A percentile compares a stretch with the other conserved stretches of the same genome.
Conservation (phyloP, 1,140 invertebrate genomes). For the Panulirus ornatus region DNA sequence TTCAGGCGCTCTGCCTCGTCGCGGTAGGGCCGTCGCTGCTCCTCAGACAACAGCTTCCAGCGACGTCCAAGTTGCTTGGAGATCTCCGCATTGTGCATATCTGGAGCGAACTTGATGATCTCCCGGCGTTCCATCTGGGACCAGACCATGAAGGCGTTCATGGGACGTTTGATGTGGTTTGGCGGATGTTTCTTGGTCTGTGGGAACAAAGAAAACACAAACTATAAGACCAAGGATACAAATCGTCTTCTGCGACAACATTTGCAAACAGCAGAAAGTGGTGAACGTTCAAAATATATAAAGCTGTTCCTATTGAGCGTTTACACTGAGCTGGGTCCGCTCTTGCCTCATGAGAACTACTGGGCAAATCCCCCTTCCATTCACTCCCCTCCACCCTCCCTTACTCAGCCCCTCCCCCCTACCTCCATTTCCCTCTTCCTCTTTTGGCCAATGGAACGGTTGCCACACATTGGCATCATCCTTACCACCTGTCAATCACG, state of each 20-base stretch:
- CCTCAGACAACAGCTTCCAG: slow-evolving; percentile 93
- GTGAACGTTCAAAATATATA: too few relatives aligned
- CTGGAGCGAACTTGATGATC: slow-evolving; percentile 94
- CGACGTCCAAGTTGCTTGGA: slow-evolving; percentile 93
- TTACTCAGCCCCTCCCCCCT: neutral
- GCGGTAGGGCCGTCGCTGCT: slow-evolving; percentile 94
- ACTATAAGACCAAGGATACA: too few relatives aligned
- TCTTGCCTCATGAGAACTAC: too few relatives aligned
- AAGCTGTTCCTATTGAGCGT: too few relatives aligned
- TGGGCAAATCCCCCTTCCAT: too few relatives aligned
- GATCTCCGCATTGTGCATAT: slow-evolving; percentile 98
- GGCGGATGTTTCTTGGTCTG: slow-evolving; percentile 97
- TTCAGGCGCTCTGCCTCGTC: slow-evolving; percentile 95
- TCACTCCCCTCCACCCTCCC: too few relatives aligned
- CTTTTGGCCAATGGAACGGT: neutral
- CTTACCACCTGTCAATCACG: slow-evolving; percentile 9
- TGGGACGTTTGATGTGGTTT: slow-evolving; percentile 96
- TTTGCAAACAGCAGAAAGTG: too few relatives aligned
- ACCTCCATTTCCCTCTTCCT: neutral
- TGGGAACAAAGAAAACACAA: slow-evolving; percentile 76
- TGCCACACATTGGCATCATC: slow-evolving; percentile 7
- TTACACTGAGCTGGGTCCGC: too few relatives aligned
- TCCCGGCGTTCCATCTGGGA: slow-evolving; percentile 95
- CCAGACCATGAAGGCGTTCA: slow-evolving; percentile 99
- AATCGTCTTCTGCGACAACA: too few relatives aligned